Base-by-base conservation (phyloP, 2,888 invertebrate species). In the Drosophila anomalata region DNA sequence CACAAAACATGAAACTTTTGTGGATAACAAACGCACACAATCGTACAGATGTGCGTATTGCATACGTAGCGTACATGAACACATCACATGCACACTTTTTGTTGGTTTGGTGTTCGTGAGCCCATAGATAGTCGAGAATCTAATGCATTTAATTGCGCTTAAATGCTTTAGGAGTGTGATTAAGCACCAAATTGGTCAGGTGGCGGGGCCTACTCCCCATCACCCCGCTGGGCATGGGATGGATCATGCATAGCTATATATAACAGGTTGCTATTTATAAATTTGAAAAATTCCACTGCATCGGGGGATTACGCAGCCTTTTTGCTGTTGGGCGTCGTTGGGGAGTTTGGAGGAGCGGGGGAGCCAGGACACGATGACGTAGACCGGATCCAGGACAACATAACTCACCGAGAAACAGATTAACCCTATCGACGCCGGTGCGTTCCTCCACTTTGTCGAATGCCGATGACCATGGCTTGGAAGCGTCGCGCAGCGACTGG, bases 361-460 rank as follows among this genome's bases (percentile, higher is more conserved):
- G 5, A 20, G 20, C 33, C 14, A 60, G 61, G 50, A 47, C 33
- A 14, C 65, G 46, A 52, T 67, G 39, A 62, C 71, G 61, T 61
- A 50, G 39, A 22, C 53, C n/a, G 47, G 42, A 59, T 47, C 39
- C 14, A 20, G 41, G 47, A 39, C 17, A 22, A 6, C 14, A 29
- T 12, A 0, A 91, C 95, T 94, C 93, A 97, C 97, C 97, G 77
- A 95, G 88, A 92, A 96, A 96, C 80, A 97, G 81, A 91, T 97
- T 96, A 26, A 95, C 91, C 80, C 97, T 93, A 88, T 94, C 94
- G 53, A 97, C 92, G 85, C 95, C 96, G 79, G 95, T 94, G 90
- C 94, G 95, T 76, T 92, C 91, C 90, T 97, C 97, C 5, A 94
- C 92, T 71, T 92, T 90, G 24, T 93, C 94, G 73, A 97, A 94